Evolutionary conservation across 2,888 invertebrate species (phyloP).

Genomic region (Pammene aurita): DNA sequence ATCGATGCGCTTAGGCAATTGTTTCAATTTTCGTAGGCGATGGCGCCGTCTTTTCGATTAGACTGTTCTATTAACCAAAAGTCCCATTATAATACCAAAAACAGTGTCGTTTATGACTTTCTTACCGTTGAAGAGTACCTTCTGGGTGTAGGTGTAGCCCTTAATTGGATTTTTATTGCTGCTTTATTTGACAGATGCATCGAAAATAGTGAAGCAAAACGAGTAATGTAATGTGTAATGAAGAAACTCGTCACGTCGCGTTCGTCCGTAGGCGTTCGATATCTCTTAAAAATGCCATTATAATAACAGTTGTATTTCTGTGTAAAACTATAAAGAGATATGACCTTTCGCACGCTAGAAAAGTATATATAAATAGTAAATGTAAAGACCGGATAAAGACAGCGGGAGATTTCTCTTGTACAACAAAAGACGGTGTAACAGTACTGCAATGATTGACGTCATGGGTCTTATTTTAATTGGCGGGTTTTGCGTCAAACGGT

Average conservation of each 20-base stretch:
- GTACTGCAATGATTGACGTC: constrained; percentile 31
- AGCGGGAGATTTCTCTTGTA: constrained; percentile 19
- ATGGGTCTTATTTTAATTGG: constrained; percentile 23
- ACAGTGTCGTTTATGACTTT: background rate
- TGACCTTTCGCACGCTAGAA: background rate
- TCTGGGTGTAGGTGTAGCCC: background rate
- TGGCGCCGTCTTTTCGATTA: background rate
- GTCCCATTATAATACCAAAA: background rate
- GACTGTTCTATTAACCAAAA: background rate
- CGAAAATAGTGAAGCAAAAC: background rate
- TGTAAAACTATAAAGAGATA: background rate
- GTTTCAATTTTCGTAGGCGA: background rate
- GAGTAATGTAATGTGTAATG: background rate
- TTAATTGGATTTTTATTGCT: background rate
- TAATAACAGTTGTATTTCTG: background rate
- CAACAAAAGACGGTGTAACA: constrained; percentile 28
- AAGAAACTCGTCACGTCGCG: background rate
- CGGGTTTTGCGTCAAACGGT: constrained; percentile 25
- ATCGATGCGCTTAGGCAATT: background rate
- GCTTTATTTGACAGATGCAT: background rate
- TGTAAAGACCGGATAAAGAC: background rate
- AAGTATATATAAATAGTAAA: background rate
- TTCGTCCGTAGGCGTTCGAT: background rate
- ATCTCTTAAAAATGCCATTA: background rate
- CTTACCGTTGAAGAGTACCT: background rate